phyloP scores from a whole-genome alignment of 2,888 invertebrate species.

The Andrena dorsata region DNA sequence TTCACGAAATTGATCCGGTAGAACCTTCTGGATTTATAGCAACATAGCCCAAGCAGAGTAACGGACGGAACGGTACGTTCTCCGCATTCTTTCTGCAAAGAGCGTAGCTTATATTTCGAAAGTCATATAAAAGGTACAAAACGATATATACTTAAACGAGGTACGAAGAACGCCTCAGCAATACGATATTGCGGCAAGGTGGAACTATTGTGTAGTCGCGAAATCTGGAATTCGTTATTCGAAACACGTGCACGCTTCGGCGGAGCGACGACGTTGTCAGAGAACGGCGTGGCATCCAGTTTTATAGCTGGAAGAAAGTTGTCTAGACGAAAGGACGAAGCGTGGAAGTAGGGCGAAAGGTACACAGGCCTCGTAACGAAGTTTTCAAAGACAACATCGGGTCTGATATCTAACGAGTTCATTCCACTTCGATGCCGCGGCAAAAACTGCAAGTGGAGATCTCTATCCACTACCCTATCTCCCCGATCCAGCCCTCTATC shows the following conservation, averaged over 20 bases:
- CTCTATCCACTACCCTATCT: conserved; percentile 50
- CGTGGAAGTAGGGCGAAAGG: conserved; percentile 57
- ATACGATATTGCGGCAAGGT: conserved; percentile 22
- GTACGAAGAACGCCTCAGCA: conserved; percentile 11
- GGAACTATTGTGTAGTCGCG: conserved; percentile 26
- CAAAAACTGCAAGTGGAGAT: conserved; percentile 66
- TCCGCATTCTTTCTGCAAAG: neutral
- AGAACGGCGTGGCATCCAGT: conserved; percentile 34
- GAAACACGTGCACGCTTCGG: conserved; percentile 51
- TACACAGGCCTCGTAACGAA: conserved; percentile 71
- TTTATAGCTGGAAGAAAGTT: conserved; percentile 54
- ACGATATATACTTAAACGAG: conserved; percentile 1
- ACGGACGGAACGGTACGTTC: no score
- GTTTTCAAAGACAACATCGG: conserved; percentile 77
- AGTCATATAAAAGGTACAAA: conserved; percentile 4
- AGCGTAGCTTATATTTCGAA: neutral
- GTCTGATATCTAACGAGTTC: conserved; percentile 75
- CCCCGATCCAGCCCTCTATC: conserved; percentile 21
- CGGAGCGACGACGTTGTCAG: conserved; percentile 35
- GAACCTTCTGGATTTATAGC: no score
- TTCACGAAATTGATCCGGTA: neutral
- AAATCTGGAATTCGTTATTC: conserved; percentile 61
- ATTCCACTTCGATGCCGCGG: conserved; percentile 66
- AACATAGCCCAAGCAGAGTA: no score
- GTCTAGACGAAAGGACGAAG: conserved; percentile 37